Evolutionary conservation across 2,888 invertebrate species (phyloP).

Genomic region (Dasypolia templi): DNA sequence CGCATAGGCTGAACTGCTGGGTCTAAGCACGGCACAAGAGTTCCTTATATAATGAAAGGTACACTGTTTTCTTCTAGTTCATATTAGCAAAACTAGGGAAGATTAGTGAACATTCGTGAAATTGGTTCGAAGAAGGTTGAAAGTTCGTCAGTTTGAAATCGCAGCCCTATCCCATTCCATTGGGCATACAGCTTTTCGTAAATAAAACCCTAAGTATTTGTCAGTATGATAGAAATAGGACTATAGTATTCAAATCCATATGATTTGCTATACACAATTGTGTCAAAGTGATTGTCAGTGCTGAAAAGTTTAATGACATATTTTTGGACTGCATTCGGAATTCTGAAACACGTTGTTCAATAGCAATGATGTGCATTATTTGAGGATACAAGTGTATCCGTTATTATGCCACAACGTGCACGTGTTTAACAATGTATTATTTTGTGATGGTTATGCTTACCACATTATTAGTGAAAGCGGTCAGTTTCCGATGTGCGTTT

Average conservation of each 20-base stretch:
- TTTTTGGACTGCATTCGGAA: constrained; percentile 30
- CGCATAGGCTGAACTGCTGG: neutral
- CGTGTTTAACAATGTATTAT: constrained; percentile 4
- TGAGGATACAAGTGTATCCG: constrained; percentile 1
- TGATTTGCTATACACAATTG: constrained; percentile 12
- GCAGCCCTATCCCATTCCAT: too few species aligned
- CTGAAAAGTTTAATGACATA: constrained; percentile 39
- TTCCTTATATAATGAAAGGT: too few species aligned
- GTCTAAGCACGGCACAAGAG: neutral
- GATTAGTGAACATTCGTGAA: neutral
- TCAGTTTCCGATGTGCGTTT: constrained; percentile 9
- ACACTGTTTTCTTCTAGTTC: neutral
- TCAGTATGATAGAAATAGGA: constrained; percentile 1
- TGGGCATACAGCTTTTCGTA: neutral
- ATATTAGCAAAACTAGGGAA: neutral
- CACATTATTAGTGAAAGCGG: neutral
- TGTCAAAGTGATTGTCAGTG: constrained; percentile 22
- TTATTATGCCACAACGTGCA: constrained; percentile 2
- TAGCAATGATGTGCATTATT: constrained; percentile 33
- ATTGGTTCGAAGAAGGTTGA: too few species aligned
- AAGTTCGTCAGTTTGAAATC: neutral
- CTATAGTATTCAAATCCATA: neutral
- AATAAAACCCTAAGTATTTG: constrained; percentile 5
- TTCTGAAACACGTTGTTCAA: constrained; percentile 13
- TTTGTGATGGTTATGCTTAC: neutral